These are phyloP conservation scores for Fragum whitleyi DNA, from an alignment of 2,888 invertebrate genomes.

Conservation along the genomic window DNA sequence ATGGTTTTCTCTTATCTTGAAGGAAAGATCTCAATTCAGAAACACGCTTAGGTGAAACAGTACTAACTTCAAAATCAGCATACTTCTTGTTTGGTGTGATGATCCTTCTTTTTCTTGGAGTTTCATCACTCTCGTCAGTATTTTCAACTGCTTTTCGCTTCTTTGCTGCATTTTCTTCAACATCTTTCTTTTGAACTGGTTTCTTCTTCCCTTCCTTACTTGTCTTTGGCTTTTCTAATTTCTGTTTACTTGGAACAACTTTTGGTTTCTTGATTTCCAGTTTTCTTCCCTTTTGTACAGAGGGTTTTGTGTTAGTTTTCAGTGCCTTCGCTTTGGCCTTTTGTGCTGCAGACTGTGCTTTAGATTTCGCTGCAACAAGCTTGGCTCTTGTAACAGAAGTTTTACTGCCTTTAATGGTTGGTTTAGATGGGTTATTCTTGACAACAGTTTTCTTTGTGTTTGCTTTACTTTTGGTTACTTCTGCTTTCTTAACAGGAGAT, in stretches of 20 bases:
- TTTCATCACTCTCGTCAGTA: conserved; percentile 30
- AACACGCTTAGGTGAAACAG: conserved; percentile 42
- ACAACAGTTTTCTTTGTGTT: conserved; percentile 7
- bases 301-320: conserved; percentile 3
- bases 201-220: neutral
- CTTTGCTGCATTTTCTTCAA: conserved; percentile 13
- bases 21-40: conserved; percentile 55
- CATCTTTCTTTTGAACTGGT: neutral
- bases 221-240: conserved; percentile 13
- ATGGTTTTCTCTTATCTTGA: conserved; percentile 52
- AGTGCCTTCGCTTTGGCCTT: conserved; percentile 18
- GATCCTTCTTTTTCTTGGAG: conserved; percentile 50
- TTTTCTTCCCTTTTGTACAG: conserved; percentile 16
- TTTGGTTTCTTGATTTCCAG: conserved; percentile 34
- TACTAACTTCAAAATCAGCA: conserved; percentile 55
- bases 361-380: conserved; percentile 8
- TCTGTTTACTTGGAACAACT: conserved; percentile 16
- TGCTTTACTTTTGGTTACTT: conserved; percentile 24
- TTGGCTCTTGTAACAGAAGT: conserved; percentile 14
- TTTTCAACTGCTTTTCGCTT: conserved; percentile 36
- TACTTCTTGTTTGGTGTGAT: conserved; percentile 61
- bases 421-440: neutral
- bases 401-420: neutral
- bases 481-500: conserved; percentile 21
- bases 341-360: conserved; percentile 6